Percentiles rank a stretch among this genome's conserved stretches.
Conservation (phyloP, 1,140 invertebrate genomes). For the Lasioglossum baleicum region DNA sequence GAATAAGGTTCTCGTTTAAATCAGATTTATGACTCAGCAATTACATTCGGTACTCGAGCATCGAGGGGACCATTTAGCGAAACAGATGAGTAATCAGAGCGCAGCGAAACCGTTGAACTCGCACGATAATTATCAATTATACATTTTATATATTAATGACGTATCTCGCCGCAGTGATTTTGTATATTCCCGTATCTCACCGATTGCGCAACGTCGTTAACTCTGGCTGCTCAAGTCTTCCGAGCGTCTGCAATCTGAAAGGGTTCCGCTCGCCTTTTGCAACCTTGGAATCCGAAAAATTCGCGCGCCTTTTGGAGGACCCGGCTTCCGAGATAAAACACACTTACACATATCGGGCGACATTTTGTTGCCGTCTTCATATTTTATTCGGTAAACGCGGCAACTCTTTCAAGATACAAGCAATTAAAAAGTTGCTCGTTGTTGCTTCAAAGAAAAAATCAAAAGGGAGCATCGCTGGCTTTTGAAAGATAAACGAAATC, state of each 20-base stretch:
- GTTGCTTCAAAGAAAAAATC: too few species aligned
- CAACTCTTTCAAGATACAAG: too few species aligned
- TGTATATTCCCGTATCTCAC: too few species aligned
- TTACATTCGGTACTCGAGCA: not conserved
- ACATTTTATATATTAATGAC: slow-evolving; percentile 26
- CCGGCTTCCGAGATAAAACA: slow-evolving; percentile 1
- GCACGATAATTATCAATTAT: slow-evolving; percentile 20
- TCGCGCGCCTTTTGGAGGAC: not conserved
- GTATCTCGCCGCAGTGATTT: not conserved
- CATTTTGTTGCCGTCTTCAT: too few species aligned
- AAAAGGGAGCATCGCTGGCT: too few species aligned
- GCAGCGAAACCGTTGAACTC: not conserved
- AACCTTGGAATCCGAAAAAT: slow-evolving; percentile 25
- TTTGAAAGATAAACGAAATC: not conserved
- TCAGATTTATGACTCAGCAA: slow-evolving; percentile 9
- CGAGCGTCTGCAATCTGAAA: not conserved
- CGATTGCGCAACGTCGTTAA: slow-evolving; percentile 30
- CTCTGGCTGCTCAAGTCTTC: not conserved
- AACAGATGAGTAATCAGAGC: slow-evolving; percentile 9
- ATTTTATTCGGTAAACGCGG: too few species aligned
- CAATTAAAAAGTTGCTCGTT: too few species aligned
- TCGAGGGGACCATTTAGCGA: not conserved
- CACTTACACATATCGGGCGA: too few species aligned
- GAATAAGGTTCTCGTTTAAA: not conserved
- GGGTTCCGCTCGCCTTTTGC: not conserved